Base-by-base conservation (phyloP, 2,888 invertebrate genomes). In the Scaptomyza polygonia region DNA sequence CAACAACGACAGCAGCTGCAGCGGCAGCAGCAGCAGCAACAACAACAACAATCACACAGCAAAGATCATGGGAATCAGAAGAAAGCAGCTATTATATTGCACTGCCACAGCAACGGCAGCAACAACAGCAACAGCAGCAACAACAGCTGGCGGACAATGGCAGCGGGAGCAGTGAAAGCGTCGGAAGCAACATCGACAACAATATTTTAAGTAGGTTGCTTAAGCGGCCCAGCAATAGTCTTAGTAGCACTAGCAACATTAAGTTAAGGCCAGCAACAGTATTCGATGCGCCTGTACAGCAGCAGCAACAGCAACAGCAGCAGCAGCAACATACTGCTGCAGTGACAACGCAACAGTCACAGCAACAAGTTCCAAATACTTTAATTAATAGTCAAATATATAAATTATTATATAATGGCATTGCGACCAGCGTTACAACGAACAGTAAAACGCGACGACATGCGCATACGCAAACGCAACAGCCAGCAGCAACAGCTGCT, bases 341-440 rank as follows among this genome's bases (percentile, higher is more conserved):
- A 47, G 51, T 72, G 64, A 56, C 73, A 65, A 62, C 64, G 51
- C 73, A 68, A 64, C 86, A 78, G 75, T 75, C 82, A 81, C 83
- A 84, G 85, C 89, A 85, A 88, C 88, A 89, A 90, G 90, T 91
- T 91, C 90, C 91, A 90, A 91, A 91, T 89, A 88, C 70, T 67
- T 68, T 85, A 88, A 82, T 87, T 84, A 89, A 90, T 91, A 91
- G 90, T 91, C 91, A 90, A 89, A 88, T 87, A 90, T 77, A 84
- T 88, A 88, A 88, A 78, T 86, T 88, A 88, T 88, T 86, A 78
- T 70, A 72, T 69, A 72, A 76, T 57, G 70, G 67, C 68, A 68
- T 63, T 9, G 39, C 9, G 59, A 61, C 67, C 65, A 83, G 48
- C 45, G 62, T 48, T 30, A 18, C 29, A 48, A 48, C 59, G 56